Evolutionary conservation across 2,888 invertebrate species (phyloP).

Genomic region (Xylota segnis): DNA sequence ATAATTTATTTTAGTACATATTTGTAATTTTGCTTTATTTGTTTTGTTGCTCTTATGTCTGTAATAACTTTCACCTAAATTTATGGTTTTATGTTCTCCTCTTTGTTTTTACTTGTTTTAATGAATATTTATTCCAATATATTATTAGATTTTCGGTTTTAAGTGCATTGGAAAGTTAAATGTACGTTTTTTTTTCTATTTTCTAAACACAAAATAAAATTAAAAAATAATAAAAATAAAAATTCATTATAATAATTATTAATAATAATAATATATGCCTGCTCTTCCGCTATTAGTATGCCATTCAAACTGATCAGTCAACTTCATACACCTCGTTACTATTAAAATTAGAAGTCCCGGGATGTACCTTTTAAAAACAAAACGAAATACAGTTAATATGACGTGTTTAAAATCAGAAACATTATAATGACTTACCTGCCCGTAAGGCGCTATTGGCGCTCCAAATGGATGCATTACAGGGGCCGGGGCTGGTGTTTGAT

Average conservation of each 20-base stretch:
- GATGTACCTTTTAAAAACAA: slow-evolving; percentile 50
- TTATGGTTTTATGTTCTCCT: neutral
- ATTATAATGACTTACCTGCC: slow-evolving; percentile 36
- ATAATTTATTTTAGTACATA: slow-evolving; percentile 13
- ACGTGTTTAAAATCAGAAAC: neutral
- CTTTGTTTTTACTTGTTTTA: slow-evolving; percentile 1
- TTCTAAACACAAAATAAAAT: slow-evolving; percentile 42
- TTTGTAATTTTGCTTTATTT: slow-evolving; percentile 5
- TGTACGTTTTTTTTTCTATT: slow-evolving; percentile 29
- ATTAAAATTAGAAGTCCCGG: slow-evolving; percentile 67
- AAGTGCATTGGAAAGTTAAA: slow-evolving; percentile 43
- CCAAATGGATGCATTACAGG: slow-evolving; percentile 24
- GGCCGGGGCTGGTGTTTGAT: slow-evolving; percentile 82
- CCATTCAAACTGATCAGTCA: slow-evolving; percentile 49
- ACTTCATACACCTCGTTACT: slow-evolving; percentile 71
- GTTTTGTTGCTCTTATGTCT: slow-evolving; percentile 12
- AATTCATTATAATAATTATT: slow-evolving; percentile 40
- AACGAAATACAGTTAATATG: neutral
- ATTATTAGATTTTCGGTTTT: slow-evolving; percentile 7
- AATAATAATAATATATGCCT: slow-evolving; percentile 11
- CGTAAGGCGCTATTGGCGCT: slow-evolving; percentile 32
- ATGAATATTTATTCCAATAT: slow-evolving; percentile 18
- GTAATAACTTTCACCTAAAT: slow-evolving; percentile 22
- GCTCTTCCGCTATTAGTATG: neutral
- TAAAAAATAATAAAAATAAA: slow-evolving; percentile 41